These are phyloP conservation scores for Antennarius striatus DNA, from an alignment of 2,113 vertebrate species.

Conservation along the genomic window DNA sequence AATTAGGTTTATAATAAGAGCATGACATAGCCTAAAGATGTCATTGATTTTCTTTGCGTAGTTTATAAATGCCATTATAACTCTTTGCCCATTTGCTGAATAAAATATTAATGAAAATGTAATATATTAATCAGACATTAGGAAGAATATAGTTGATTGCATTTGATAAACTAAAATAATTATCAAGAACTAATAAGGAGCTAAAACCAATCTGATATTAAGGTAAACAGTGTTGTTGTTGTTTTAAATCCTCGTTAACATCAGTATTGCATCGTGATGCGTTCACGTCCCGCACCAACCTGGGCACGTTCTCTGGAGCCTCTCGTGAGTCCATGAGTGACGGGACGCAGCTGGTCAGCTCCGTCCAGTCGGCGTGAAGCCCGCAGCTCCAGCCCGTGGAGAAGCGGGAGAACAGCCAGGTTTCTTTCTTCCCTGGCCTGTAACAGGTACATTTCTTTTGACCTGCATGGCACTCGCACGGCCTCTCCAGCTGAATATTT, in stretches of 20 bases:
- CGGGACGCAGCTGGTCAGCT: slow-evolving; percentile 88
- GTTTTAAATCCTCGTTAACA: too few relatives aligned
- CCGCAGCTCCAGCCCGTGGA: slow-evolving; percentile 89
- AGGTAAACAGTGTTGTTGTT: too few relatives aligned
- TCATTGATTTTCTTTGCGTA: neutral
- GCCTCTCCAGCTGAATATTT: slow-evolving; percentile 95
- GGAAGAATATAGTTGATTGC: too few relatives aligned
- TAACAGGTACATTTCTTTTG: slow-evolving; percentile 98
- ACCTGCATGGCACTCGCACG: slow-evolving; percentile 92
- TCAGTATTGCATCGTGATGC: too few relatives aligned
- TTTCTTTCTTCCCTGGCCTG: slow-evolving; percentile 92
- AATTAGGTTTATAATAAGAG: neutral
- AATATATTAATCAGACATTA: too few relatives aligned
- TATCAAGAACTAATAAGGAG: too few relatives aligned
- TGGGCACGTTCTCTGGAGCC: slow-evolving; percentile 75
- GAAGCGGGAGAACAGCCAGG: slow-evolving; percentile 91
- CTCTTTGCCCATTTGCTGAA: neutral
- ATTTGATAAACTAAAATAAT: too few relatives aligned
- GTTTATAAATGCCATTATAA: neutral
- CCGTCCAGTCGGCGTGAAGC: slow-evolving; percentile 87
- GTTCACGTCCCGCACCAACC: slow-evolving; percentile 75
- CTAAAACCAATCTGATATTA: too few relatives aligned
- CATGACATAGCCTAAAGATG: neutral
- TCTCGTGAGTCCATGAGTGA: slow-evolving; percentile 85
- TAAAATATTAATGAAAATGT: too few relatives aligned